phyloP scores from a whole-genome alignment of 2,113 vertebrate species.

The Lasiurus borealis region DNA sequence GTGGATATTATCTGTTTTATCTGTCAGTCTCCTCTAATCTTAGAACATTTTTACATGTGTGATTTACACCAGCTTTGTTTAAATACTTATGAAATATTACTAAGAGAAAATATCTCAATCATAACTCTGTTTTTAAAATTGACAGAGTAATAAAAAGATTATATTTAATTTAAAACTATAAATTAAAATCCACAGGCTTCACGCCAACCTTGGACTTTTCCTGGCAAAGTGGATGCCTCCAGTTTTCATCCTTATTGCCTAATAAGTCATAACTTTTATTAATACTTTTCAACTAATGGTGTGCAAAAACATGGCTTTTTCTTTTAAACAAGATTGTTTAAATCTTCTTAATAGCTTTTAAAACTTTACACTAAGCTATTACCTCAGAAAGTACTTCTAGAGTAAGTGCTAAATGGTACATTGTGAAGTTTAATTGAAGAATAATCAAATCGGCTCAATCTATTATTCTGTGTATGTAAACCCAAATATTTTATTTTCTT shows the following conservation, averaged over 20 bases:
- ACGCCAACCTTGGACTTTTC: background rate
- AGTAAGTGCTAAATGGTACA: slow-evolving; percentile 68
- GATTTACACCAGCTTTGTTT: background rate
- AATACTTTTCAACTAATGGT: slow-evolving; percentile 77
- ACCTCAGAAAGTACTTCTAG: slow-evolving; percentile 70
- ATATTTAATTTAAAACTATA: background rate
- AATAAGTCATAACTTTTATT: slow-evolving; percentile 80
- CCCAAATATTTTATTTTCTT: slow-evolving; percentile 36
- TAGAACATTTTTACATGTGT: background rate
- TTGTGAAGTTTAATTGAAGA: slow-evolving; percentile 31
- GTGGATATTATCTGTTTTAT: background rate
- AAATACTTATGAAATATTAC: background rate
- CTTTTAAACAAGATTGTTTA: slow-evolving; percentile 77
- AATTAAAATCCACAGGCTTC: background rate
- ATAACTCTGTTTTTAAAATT: slow-evolving; percentile 26
- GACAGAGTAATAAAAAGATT: background rate
- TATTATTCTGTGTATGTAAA: background rate
- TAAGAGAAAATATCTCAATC: background rate
- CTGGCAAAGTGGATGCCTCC: slow-evolving; percentile 36
- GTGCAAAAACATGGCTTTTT: slow-evolving; percentile 74
- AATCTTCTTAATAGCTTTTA: slow-evolving; percentile 81
- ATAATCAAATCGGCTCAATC: slow-evolving; percentile 61
- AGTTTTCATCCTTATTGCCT: slow-evolving; percentile 70
- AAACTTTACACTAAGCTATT: slow-evolving; percentile 79
- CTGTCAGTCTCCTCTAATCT: accelerated